Base-by-base conservation (phyloP, 2,888 invertebrate species). In the Norana najaformis region DNA sequence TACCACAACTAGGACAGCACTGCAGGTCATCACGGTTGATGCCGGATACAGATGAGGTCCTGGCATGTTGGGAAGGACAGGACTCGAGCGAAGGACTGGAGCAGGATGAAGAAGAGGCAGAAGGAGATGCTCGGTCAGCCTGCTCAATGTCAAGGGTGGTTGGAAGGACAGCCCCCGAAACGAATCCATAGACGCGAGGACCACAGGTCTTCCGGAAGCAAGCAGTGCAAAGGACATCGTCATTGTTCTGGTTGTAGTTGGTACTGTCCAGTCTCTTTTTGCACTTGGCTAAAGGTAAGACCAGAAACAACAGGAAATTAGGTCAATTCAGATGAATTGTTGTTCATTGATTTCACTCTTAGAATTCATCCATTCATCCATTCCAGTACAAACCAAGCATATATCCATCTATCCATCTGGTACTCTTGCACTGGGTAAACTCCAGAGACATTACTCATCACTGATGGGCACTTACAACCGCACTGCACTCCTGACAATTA, bases 141-240 rank as follows among this genome's bases (percentile, higher is more conserved):
- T 37, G 89, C 23, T 89, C 89, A 30, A 89, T 18, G 47, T 89
- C 90, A 3, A 39, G 88, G 23, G 47, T 38, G 11, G 91, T 91
- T 18, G 90, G 90, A 41, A 90, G 90, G 14, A n/a, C 36, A 34
- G 90, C 88, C 41, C 90, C 90, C 3, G 90, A n/a, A 30, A 90
- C 90, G 39, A 85, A 90, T 4, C 90, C 90, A 37, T 90, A 90
- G 30, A 90, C 90, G 20, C 85, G 89, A 53, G 90, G 98, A 91
- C 98, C 98, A 94, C 97, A 98, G 91, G 97, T 96, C 95, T 97
- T 97, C 92, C 97, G 97, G 95, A 98, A 98, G 95, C 98, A 98
- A 90, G 97, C 96, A 93, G 96, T 97, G 96, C 98, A 98, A 95
- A 98, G 98, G 94, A 98, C 96, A 95, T 98, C 97, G 94, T 90